Evolutionary conservation across 2,888 invertebrate species (phyloP).

Genomic region (Ichneumoninae sp.): DNA sequence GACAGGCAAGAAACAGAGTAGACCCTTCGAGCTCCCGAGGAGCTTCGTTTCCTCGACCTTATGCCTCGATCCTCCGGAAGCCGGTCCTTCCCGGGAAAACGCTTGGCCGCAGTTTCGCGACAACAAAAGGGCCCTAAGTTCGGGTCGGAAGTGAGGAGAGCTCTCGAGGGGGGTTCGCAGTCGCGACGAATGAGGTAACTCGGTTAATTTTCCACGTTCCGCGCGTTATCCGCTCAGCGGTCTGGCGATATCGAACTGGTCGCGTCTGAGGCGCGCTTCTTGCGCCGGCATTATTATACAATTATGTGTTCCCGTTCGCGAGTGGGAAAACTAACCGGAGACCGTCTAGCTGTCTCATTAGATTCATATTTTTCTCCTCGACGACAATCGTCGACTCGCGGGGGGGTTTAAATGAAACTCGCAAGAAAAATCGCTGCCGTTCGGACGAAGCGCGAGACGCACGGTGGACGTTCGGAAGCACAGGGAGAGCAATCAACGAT

Average conservation of each 20-base stretch:
- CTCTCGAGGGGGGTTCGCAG: slow-evolving; percentile 72
- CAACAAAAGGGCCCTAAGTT: slow-evolving; percentile 55
- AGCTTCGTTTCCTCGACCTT: slow-evolving; percentile 52
- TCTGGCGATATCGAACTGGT: not conserved
- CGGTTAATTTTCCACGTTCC: slow-evolving; percentile 80
- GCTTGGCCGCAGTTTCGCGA: slow-evolving; percentile 41
- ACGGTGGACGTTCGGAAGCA: not conserved
- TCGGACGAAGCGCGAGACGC: slow-evolving; percentile 3
- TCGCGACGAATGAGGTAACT: slow-evolving; percentile 76
- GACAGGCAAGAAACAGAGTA: not conserved
- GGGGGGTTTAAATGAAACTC: slow-evolving; percentile 26
- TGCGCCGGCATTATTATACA: not conserved
- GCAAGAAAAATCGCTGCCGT: slow-evolving; percentile 47
- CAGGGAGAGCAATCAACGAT: slow-evolving; percentile 18
- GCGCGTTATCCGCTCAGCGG: slow-evolving; percentile 46
- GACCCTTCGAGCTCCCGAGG: not conserved
- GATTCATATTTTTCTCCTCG: slow-evolving; percentile 39
- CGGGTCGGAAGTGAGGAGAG: slow-evolving; percentile 62
- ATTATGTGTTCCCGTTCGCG: slow-evolving; percentile 5
- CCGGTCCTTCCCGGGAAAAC: slow-evolving; percentile 41
- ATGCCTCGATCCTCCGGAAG: slow-evolving; percentile 25
- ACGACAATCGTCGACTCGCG: slow-evolving; percentile 27
- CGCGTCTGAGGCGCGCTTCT: not conserved
- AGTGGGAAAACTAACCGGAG: slow-evolving; percentile 18
- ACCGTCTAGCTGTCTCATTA: slow-evolving; percentile 49